Evolutionary conservation across 2,888 invertebrate species (phyloP).

Genomic region (Coelinius sp.): DNA sequence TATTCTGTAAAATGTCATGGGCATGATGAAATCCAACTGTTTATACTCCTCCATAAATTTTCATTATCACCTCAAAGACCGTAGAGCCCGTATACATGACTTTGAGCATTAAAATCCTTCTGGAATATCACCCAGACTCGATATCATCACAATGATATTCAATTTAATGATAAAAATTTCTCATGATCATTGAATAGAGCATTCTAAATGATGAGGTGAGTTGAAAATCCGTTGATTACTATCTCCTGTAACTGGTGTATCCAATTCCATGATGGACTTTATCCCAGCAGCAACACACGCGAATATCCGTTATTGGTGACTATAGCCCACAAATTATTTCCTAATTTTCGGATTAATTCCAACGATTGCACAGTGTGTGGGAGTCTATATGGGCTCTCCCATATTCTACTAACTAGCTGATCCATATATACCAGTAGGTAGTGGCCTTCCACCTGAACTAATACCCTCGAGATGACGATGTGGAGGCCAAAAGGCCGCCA

Average conservation of each 20-base stretch:
- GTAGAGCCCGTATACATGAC: too few relatives aligned
- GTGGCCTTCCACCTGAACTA: constrained; percentile 22
- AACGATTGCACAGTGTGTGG: background rate
- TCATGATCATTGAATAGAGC: too few relatives aligned
- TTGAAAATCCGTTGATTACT: background rate
- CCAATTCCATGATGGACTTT: background rate
- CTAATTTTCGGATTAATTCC: constrained; percentile 44
- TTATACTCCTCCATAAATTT: too few relatives aligned
- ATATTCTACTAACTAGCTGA: constrained; percentile 21
- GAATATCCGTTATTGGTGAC: background rate
- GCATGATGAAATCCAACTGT: too few relatives aligned
- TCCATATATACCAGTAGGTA: constrained; percentile 12
- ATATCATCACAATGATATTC: too few relatives aligned
- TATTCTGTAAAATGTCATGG: too few relatives aligned
- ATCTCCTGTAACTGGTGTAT: background rate
- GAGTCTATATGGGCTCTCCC: background rate
- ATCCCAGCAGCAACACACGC: constrained; percentile 9
- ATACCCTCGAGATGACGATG: constrained; percentile 29
- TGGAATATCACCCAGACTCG: too few relatives aligned
- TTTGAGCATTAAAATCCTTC: too few relatives aligned
- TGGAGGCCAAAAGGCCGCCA: background rate
- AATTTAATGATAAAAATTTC: too few relatives aligned
- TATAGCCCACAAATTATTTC: constrained; percentile 34
- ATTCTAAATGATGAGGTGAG: background rate
- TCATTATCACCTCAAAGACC: too few relatives aligned